phyloP scores from a whole-genome alignment of 2,113 vertebrate species.

The Hassar affinis region DNA sequence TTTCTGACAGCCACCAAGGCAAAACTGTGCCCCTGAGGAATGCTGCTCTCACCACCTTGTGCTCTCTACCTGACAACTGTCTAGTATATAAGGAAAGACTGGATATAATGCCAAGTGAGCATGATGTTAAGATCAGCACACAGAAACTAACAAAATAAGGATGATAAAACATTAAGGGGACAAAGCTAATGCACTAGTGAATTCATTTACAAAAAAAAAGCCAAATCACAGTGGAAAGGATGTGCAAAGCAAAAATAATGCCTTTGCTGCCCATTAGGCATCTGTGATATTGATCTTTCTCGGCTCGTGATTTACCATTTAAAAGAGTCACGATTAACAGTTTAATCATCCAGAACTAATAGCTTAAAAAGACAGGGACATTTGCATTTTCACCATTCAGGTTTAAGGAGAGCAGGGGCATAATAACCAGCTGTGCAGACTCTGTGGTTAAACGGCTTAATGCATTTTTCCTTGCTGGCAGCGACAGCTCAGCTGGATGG shows the following conservation, averaged over 20 bases:
- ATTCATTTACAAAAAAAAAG: neutral
- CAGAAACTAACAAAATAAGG: constrained; percentile 17
- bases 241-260: neutral
- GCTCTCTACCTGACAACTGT: constrained; percentile 22
- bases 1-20: constrained; percentile 55
- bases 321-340: neutral
- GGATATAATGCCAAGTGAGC: constrained; percentile 10
- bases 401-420: neutral
- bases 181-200: neutral
- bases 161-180: neutral
- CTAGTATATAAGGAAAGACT: constrained; percentile 8
- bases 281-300: neutral
- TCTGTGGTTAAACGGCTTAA: neutral
- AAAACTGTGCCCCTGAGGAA: constrained; percentile 26
- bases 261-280: neutral
- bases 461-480: neutral
- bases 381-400: neutral
- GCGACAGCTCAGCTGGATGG: neutral
- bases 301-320: neutral
- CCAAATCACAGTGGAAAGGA: neutral
- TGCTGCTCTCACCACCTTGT: constrained; percentile 8
- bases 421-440: constrained; percentile 5
- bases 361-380: neutral
- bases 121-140: neutral
- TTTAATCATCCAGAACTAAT: neutral